Percentiles rank a stretch among this genome's conserved stretches.
These are phyloP conservation scores for Drosophila bunnanda DNA, from an alignment of 2,888 invertebrate genomes.

Conservation along the genomic window DNA sequence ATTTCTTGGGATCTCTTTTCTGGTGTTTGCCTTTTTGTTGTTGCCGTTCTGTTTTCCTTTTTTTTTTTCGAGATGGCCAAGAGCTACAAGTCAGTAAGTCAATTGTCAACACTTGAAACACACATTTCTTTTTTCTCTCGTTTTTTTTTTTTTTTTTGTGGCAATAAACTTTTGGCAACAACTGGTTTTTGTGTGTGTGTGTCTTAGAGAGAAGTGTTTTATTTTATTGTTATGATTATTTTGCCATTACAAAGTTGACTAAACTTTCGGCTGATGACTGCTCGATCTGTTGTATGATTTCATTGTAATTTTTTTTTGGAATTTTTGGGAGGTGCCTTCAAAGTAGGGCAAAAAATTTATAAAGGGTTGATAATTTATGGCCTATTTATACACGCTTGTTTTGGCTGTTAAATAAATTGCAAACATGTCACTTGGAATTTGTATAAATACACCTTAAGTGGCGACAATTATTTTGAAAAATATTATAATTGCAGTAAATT, in stretches of 20 bases:
- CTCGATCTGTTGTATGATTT: constrained; percentile 9
- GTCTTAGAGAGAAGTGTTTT: constrained; percentile 9
- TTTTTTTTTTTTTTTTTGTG: constrained; percentile 9
- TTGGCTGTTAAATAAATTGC: constrained; percentile 17
- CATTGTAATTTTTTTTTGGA: constrained; percentile 29
- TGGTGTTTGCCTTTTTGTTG: constrained; percentile 16
- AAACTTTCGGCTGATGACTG: constrained; percentile 31
- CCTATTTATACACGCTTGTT: constrained; percentile 7
- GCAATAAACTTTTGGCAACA: constrained; percentile 51
- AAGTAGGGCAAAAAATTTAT: constrained; percentile 8
- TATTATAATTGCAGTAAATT: not conserved
- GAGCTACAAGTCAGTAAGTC: constrained; percentile 73
- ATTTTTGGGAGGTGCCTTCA: not conserved
- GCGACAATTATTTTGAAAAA: not conserved
- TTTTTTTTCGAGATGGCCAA: constrained; percentile 50
- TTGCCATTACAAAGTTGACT: constrained; percentile 49
- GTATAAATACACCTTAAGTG: constrained; percentile 6
- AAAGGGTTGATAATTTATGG: constrained; percentile 37
- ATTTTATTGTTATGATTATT: constrained; percentile 44
- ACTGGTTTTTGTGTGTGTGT: constrained; percentile 62
- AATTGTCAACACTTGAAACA: constrained; percentile 71
- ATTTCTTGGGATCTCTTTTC: constrained; percentile 28
- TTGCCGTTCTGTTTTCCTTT: no score
- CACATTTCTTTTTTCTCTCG: constrained; percentile 29
- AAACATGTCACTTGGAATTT: constrained; percentile 5